Evolutionary conservation across 2,888 invertebrate species (phyloP).

Genomic region (Tigriopus californicus): DNA sequence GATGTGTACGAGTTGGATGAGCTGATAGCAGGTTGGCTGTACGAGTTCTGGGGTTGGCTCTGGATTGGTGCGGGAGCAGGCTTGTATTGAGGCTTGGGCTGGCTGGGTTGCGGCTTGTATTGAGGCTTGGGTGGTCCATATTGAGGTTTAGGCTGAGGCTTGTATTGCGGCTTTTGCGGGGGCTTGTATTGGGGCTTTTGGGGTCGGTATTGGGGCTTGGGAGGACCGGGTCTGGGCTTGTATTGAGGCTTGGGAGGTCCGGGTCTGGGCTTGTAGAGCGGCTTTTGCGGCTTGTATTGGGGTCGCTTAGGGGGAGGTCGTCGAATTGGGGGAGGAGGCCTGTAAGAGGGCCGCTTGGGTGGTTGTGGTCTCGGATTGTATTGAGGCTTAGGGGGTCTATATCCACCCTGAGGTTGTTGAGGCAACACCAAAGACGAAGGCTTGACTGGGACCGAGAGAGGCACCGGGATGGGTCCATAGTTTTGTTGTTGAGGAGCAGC

Average conservation of each 20-base stretch:
- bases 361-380: constrained; percentile 8
- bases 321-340: constrained; percentile 20
- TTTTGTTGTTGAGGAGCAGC: constrained; percentile 10
- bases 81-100: constrained; percentile 15
- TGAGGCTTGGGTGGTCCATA: constrained; percentile 16
- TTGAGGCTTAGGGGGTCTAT: constrained; percentile 4
- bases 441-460: constrained; percentile 18
- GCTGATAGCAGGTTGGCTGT: constrained; percentile 3
- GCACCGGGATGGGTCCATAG: constrained; percentile 17
- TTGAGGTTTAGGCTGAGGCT: constrained; percentile 9
- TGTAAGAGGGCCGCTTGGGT: constrained; percentile 13
- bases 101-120: constrained; percentile 15
- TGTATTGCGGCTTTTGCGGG: constrained; percentile 15
- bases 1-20: too few relatives aligned
- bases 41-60: too few relatives aligned
- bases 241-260: constrained; percentile 14
- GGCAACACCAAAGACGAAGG: constrained; percentile 17
- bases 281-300: constrained; percentile 2
- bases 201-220: constrained; percentile 14
- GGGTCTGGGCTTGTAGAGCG: constrained; percentile 14
- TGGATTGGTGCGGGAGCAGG: constrained; percentile 11
- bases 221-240: constrained; percentile 12
- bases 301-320: constrained; percentile 16
- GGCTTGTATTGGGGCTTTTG: constrained; percentile 12
- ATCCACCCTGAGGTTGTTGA: constrained; percentile 5